Base-by-base conservation (phyloP, 2,888 invertebrate species). In the Bugulina stolonifera region DNA sequence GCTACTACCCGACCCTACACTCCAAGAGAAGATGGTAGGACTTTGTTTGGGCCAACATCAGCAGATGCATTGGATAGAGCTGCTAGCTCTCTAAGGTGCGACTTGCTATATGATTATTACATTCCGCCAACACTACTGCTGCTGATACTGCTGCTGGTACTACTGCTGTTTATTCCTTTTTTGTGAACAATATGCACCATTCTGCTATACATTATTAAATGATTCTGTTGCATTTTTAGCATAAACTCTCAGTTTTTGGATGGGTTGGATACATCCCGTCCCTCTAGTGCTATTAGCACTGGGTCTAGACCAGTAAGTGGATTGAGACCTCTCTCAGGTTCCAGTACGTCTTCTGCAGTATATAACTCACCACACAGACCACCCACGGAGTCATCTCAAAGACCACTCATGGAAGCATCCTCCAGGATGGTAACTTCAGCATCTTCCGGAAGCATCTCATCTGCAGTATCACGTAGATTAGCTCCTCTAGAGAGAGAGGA, bases 1-100 rank as follows among this genome's bases (percentile, higher is more conserved):
- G 89, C 90, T 80, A 93, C 93, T 69, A 89, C 91, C 73, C 87
- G 93, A n/a, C 93, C 93, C 5, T 92, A 90, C 82, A 93, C 93
- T 18, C 93, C 93, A 10, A 88, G 91, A 55, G 92, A 92, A 75
- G 89, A 91, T 55, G 90, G 91, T 76, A 87, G 93, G 43, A 89
- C 90, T 23, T 87, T 93, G 10, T 93, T 91, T 85, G 90, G 91
- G 32, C 75, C 79, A 18, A 81, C 81, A 64, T 76, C 76, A 25
- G 77, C 82, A 71, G 77, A 78, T 69, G 79, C 81, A 43, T 79
- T 81, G 69, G 79, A 80, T 32, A 75, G 84, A 74, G 84, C 84
- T 34, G 82, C 84, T 22, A 84, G 84, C 78, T 79, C 82, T 43
- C 82, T 83, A 74, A 83, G 83, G 83, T 84, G 76, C 32, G 5